Evolutionary conservation across 2,113 vertebrate species (phyloP).

Genomic region (Scatophagus argus): DNA sequence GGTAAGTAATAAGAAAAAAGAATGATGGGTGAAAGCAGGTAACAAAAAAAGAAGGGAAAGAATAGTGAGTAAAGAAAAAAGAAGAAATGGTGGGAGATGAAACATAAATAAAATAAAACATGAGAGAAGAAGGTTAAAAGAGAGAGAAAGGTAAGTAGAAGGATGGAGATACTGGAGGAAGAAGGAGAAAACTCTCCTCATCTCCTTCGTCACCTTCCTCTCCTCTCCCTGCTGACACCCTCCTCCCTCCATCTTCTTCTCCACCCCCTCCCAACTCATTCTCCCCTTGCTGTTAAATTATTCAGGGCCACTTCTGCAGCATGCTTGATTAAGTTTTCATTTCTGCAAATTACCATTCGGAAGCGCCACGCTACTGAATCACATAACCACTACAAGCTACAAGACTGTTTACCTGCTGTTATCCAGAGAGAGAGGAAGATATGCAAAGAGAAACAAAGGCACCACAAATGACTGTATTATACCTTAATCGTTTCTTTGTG

Average conservation of each 20-base stretch:
- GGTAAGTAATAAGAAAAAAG: neutral
- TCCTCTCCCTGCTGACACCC: constrained; percentile 38
- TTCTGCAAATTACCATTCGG: constrained; percentile 90
- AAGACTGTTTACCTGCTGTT: constrained; percentile 86
- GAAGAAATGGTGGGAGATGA: neutral
- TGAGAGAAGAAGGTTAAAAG: neutral
- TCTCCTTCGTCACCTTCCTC: constrained; percentile 17
- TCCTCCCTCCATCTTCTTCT: constrained; percentile 17
- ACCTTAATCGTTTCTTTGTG: constrained; percentile 78
- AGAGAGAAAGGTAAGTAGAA: neutral
- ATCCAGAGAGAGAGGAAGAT: constrained; percentile 24
- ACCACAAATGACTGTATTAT: constrained; percentile 73
- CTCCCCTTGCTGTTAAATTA: constrained; percentile 86
- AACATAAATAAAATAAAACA: neutral
- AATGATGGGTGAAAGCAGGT: neutral
- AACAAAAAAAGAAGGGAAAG: neutral
- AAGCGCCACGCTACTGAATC: constrained; percentile 84
- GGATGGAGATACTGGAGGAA: neutral
- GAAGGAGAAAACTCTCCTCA: constrained; percentile 19
- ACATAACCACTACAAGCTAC: constrained; percentile 81
- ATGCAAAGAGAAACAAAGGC: constrained; percentile 72
- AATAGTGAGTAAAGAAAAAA: neutral
- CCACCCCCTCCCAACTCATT: constrained; percentile 38
- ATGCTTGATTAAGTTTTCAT: constrained; percentile 95
- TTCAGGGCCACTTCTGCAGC: constrained; percentile 87